Evolutionary conservation across 2,888 invertebrate species (phyloP).

Genomic region (Sinelater perroti): DNA sequence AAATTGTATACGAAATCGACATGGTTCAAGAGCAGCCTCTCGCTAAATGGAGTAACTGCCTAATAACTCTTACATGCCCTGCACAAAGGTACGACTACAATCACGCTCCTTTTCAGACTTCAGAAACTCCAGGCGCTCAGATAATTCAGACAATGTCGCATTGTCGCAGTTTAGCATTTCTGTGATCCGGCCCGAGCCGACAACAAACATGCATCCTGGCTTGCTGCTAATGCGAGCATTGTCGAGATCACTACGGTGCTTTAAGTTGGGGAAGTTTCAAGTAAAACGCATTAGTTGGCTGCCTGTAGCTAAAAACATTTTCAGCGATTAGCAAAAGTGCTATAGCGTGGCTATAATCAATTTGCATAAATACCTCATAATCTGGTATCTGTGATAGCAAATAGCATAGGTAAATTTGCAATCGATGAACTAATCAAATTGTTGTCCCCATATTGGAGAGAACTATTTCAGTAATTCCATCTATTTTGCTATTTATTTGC

Average conservation of each 20-base stretch:
- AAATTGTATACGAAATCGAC: neutral
- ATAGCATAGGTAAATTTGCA: neutral
- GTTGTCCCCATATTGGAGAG: neutral
- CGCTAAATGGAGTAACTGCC: constrained; percentile 1
- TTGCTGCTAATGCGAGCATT: too few relatives aligned
- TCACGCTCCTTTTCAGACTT: constrained; percentile 1
- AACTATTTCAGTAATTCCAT: constrained; percentile 6
- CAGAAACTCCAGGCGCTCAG: constrained; percentile 1
- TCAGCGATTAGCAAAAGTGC: too few relatives aligned
- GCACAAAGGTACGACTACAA: neutral
- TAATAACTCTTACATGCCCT: neutral
- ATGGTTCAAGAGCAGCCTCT: neutral
- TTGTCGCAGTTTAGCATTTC: constrained; percentile 3
- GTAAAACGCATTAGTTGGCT: too few relatives aligned
- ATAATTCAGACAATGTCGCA: constrained; percentile 1
- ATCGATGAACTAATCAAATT: neutral
- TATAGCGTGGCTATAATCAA: too few relatives aligned
- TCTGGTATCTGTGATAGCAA: too few relatives aligned
- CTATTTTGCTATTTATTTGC: constrained; percentile 20
- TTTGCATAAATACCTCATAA: too few relatives aligned
- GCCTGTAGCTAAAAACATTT: too few relatives aligned
- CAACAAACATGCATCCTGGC: too few relatives aligned
- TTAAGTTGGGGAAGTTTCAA: too few relatives aligned
- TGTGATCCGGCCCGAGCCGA: constrained; percentile 1
- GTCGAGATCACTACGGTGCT: too few relatives aligned